phyloP scores from a whole-genome alignment of 1,140 invertebrate species.

The Drosophila rhopaloa region DNA sequence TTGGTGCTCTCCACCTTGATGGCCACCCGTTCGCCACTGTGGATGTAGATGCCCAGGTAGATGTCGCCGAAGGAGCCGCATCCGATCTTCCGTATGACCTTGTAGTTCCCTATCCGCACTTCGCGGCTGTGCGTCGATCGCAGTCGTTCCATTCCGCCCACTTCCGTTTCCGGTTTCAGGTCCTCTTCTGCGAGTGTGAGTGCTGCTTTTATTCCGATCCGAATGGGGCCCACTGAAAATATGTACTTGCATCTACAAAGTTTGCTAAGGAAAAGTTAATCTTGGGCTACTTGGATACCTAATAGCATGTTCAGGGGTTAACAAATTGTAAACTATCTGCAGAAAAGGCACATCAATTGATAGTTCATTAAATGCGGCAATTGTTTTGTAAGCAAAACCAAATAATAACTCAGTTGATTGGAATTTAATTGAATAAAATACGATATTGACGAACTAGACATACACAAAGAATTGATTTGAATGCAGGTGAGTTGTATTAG shows the following conservation, averaged over 20 bases:
- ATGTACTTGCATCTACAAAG: not conserved
- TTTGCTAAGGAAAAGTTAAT: not conserved
- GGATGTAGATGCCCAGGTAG: conserved; percentile 96
- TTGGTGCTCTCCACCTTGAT: conserved; percentile 96
- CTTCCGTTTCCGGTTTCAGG: not conserved
- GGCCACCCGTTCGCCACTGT: conserved; percentile 98
- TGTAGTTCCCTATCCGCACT: conserved; percentile 50
- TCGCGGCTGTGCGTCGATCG: conserved; percentile 10
- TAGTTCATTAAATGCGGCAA: too few species aligned
- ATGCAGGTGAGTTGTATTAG: too few species aligned
- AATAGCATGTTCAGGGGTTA: too few species aligned
- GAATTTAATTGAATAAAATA: too few species aligned
- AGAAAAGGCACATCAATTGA: too few species aligned
- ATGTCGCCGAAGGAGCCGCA: conserved; percentile 99
- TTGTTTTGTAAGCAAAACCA: too few species aligned
- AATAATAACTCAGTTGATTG: too few species aligned
- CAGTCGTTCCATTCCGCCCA: conserved; percentile 38
- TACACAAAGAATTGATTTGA: too few species aligned
- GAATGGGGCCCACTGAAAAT: not conserved
- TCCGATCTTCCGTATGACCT: conserved; percentile 92
- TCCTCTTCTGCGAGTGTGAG: not conserved
- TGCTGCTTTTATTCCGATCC: not conserved
- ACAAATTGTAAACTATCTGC: too few species aligned
- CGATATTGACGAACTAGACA: too few species aligned
- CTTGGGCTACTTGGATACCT: not conserved